Conservation (phyloP, 2,888 invertebrate genomes). For the Poecilobothrus nobilitatus region DNA sequence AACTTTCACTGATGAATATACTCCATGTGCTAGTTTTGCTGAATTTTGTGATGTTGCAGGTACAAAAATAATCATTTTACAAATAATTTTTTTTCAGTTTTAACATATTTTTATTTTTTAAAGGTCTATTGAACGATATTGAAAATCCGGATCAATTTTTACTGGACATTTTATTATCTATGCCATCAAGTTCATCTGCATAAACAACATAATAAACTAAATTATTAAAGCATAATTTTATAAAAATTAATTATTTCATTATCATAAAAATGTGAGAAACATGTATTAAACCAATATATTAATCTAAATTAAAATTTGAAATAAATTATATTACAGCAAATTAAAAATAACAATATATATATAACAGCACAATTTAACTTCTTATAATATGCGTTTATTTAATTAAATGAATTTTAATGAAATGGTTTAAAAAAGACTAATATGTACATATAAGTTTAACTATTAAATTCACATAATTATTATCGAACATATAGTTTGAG, state of each 20-base stretch:
- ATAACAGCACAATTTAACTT: not conserved
- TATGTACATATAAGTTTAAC: no score
- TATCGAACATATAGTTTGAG: no score
- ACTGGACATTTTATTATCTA: constrained; percentile 33
- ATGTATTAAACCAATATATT: not conserved
- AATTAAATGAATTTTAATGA: not conserved
- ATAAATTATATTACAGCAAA: not conserved
- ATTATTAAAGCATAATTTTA: not conserved
- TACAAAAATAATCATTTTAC: constrained; percentile 23
- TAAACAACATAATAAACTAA: constrained; percentile 23
- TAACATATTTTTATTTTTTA: not conserved
- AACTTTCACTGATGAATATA: constrained; percentile 76
- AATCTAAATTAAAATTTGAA: no score
- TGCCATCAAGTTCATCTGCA: constrained; percentile 35
- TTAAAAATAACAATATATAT: not conserved
- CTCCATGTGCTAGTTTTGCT: constrained; percentile 80
- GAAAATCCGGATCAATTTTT: constrained; percentile 41
- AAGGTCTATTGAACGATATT: constrained; percentile 39
- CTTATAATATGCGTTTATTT: not conserved
- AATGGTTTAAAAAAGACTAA: no score
- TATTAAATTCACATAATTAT: no score
- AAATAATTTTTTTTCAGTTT: not conserved
- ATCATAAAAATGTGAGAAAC: not conserved
- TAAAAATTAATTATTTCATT: not conserved
- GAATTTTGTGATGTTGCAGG: constrained; percentile 93